Percentiles rank a stretch among this genome's conserved stretches.
Evolutionary conservation across 2,888 invertebrate species (phyloP).

Genomic region (Dascillus cervinus): DNA sequence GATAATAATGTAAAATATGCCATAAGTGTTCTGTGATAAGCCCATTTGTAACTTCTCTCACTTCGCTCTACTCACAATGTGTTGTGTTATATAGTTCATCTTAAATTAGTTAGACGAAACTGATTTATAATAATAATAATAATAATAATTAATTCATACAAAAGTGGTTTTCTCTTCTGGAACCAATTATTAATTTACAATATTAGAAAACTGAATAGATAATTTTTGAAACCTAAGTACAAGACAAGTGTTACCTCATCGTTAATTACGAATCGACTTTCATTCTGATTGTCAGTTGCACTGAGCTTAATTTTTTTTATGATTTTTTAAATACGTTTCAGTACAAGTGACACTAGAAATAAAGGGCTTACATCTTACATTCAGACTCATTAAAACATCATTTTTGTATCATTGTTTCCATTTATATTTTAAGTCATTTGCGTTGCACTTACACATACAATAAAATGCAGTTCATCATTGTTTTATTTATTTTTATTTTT

Average conservation of each 20-base stretch:
- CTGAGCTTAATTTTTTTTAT: too few relatives aligned
- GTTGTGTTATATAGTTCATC: too few relatives aligned
- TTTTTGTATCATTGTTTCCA: background rate
- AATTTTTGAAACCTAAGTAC: conserved; percentile 25
- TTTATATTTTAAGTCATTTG: background rate
- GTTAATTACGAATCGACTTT: conserved; percentile 11
- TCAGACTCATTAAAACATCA: background rate
- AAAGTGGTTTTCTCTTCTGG: conserved; percentile 19
- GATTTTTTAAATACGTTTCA: background rate
- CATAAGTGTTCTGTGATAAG: conserved; percentile 28
- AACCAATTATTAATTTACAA: conserved; percentile 10
- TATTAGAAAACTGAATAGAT: conserved; percentile 15
- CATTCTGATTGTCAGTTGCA: background rate
- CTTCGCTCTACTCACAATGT: too few relatives aligned
- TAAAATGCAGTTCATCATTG: too few relatives aligned
- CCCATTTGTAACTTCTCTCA: conserved; percentile 15
- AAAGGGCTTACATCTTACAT: background rate
- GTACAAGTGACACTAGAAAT: background rate
- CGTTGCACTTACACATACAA: too few relatives aligned
- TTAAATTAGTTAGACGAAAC: conserved; percentile 2
- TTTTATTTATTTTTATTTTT: too few relatives aligned
- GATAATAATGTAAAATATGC: conserved; percentile 10
- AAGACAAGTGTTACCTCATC: conserved; percentile 27
- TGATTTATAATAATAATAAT: too few relatives aligned
- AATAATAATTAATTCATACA: too few relatives aligned